A percentile compares a stretch with the other conserved stretches of the same genome.
phyloP scores from a whole-genome alignment of 2,113 vertebrate genomes.

The Petromus typicus region DNA sequence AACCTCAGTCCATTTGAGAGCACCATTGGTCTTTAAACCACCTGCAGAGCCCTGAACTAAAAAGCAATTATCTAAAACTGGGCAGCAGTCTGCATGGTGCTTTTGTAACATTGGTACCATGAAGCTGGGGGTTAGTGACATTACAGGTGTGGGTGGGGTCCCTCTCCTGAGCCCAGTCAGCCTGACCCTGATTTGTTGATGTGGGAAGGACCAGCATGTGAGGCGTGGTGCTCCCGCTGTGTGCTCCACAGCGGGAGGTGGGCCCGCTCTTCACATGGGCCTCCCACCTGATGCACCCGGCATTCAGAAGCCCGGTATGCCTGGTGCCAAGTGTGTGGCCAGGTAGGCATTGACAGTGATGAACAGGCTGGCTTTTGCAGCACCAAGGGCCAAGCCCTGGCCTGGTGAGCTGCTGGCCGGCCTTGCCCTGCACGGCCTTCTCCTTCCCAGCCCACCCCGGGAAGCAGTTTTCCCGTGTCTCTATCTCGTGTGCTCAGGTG shows the following conservation, averaged over 20 bases:
- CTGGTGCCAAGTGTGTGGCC: not conserved
- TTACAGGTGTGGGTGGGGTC: too few species aligned
- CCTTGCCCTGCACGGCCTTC: not conserved
- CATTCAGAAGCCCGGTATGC: not conserved
- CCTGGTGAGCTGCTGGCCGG: not conserved
- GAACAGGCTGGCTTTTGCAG: not conserved
- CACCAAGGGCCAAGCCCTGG: not conserved
- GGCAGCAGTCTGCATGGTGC: not conserved
- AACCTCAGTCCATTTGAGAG: too few species aligned
- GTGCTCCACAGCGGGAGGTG: not conserved
- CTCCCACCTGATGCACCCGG: not conserved
- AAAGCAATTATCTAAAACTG: too few species aligned
- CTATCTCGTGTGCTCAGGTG: not conserved
- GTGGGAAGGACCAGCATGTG: too few species aligned
- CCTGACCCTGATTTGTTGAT: fast-evolving
- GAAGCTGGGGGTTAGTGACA: not conserved
- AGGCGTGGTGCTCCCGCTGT: not conserved
- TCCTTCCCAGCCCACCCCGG: not conserved
- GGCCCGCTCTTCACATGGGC: not conserved
- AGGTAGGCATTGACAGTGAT: not conserved
- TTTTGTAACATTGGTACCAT: not conserved
- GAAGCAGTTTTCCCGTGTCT: not conserved
- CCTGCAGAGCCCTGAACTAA: too few species aligned
- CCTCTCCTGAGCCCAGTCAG: not conserved
- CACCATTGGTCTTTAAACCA: not conserved